Conservation (phyloP, 2,113 vertebrate genomes). For the Anthoscopus minutus region DNA sequence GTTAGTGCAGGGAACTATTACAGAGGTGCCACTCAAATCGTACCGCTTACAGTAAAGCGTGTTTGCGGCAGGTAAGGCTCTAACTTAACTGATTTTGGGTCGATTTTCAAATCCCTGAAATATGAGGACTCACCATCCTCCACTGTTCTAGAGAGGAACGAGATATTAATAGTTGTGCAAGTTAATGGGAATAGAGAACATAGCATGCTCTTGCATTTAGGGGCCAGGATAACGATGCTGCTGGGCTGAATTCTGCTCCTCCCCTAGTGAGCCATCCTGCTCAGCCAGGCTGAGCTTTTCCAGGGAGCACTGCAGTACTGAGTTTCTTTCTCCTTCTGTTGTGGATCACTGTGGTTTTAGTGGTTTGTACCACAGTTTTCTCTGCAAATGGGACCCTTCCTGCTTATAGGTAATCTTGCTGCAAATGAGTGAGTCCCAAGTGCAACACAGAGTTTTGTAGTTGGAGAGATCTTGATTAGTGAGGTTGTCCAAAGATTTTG, state of each 20-base stretch:
- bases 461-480: neutral
- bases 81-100: neutral
- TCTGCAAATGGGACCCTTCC: neutral
- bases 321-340: neutral
- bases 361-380: neutral
- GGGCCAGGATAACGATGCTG: neutral
- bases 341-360: neutral
- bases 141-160: neutral
- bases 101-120: neutral
- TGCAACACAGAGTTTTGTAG: neutral
- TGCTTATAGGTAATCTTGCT: neutral
- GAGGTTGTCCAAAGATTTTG: neutral
- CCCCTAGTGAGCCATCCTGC: neutral
- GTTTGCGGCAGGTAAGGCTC: neutral
- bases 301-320: fast-evolving
- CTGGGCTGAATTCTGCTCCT: neutral
- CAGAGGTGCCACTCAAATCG: neutral
- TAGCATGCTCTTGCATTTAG: neutral
- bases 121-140: neutral
- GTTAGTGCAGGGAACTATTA: neutral
- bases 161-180: neutral
- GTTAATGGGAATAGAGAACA: neutral
- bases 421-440: neutral
- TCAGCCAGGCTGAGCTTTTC: neutral
- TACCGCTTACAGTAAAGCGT: fast-evolving